Evolutionary conservation across 2,888 invertebrate species (phyloP).

Genomic region (Scaptomyza polygonia): DNA sequence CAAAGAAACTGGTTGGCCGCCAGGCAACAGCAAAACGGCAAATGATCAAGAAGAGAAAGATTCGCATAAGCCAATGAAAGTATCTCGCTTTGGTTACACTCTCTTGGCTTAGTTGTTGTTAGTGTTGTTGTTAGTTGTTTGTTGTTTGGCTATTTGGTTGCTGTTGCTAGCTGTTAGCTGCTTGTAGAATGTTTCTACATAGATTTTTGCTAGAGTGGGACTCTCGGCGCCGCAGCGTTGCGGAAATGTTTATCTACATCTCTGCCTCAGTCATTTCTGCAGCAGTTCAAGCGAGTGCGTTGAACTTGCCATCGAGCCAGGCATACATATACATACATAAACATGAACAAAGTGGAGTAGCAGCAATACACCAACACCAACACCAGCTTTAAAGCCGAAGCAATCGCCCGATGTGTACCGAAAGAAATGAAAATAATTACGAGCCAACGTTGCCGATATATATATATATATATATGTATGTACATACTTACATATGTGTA

Average conservation of each 20-base stretch:
- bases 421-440: conserved; percentile 76
- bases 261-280: conserved; percentile 53
- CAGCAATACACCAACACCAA: conserved; percentile 24
- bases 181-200: conserved; percentile 73
- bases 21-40: conserved; percentile 10
- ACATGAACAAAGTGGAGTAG: conserved; percentile 72
- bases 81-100: conserved; percentile 64
- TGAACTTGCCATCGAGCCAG: conserved; percentile 72
- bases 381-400: conserved; percentile 14
- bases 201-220: conserved; percentile 59
- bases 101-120: conserved; percentile 59
- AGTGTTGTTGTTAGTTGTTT: conserved; percentile 7
- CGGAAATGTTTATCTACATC: conserved; percentile 76
- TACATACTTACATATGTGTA: conserved; percentile 1
- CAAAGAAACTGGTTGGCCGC: conserved; percentile 72
- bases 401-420: conserved; percentile 23
- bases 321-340: conserved; percentile 54
- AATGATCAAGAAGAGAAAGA: conserved; percentile 55
- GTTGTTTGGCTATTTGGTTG: conserved; percentile 29
- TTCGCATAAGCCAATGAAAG: conserved; percentile 73
- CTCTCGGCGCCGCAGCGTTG: conserved; percentile 54
- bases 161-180: conserved; percentile 8
- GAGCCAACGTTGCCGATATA: conserved; percentile 26
- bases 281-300: conserved; percentile 81
- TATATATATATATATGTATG: too few relatives aligned